A percentile compares a stretch with the other conserved stretches of the same genome.
Conservation (phyloP, 1,140 invertebrate species). For the Eulimnadia texana region DNA sequence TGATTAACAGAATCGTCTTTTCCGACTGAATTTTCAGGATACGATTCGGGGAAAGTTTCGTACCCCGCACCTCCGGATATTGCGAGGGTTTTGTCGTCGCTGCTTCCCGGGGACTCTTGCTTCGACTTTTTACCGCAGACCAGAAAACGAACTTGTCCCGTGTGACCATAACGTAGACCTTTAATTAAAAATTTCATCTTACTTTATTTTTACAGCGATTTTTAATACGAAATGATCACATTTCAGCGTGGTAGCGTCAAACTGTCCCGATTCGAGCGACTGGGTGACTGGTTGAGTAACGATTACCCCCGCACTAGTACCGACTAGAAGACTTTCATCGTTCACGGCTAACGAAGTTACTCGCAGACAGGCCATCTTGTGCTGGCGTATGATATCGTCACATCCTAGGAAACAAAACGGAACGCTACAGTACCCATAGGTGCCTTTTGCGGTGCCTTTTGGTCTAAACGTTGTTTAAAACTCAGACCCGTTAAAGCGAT, state of each 20-base stretch:
- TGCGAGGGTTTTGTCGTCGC: constrained; percentile 35
- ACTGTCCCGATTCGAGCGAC: background rate
- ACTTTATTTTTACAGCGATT: constrained; percentile 32
- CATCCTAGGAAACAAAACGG: constrained; percentile 45
- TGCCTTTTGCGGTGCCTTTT: too few relatives aligned
- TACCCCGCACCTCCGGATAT: constrained; percentile 94
- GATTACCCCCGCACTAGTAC: background rate
- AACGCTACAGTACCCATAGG: too few relatives aligned
- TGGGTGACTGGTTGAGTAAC: background rate
- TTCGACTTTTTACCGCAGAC: constrained; percentile 37
- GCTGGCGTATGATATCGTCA: constrained; percentile 92
- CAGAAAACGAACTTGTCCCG: constrained; percentile 86
- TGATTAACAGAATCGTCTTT: background rate
- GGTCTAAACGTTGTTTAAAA: background rate
- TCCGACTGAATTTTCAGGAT: background rate
- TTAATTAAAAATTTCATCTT: constrained; percentile 48
- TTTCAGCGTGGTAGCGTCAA: background rate
- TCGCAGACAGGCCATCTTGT: constrained; percentile 87
- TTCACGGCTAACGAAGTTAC: constrained; percentile 79
- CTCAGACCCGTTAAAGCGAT: background rate
- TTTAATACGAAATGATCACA: background rate
- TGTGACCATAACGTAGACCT: constrained; percentile 86
- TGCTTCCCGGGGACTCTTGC: constrained; percentile 22
- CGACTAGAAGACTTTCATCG: constrained; percentile 30
- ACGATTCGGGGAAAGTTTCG: constrained; percentile 60